Evolutionary conservation across 2,797 vertebrate genomes (phyloP).

Genomic region (Syngnathus acus): DNA sequence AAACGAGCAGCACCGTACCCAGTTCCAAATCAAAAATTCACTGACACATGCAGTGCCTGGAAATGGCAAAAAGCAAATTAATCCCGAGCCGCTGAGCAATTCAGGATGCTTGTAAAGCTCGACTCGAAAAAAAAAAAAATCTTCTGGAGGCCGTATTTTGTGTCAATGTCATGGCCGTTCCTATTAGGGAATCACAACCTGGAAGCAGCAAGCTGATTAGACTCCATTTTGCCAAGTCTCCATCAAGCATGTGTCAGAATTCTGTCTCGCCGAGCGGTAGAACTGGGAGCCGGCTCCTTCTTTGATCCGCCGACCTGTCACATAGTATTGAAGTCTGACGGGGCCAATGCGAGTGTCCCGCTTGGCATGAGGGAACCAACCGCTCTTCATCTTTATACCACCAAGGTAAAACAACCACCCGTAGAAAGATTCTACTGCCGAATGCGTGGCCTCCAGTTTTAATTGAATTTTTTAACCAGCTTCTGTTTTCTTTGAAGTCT

Average conservation of each 20-base stretch:
- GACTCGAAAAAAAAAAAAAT: neutral
- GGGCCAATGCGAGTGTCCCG: neutral
- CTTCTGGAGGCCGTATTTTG: neutral
- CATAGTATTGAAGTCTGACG: neutral
- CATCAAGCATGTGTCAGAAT: slow-evolving; percentile 1
- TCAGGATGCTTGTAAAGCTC: neutral
- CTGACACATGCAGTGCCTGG: neutral
- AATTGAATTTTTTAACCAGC: too few species aligned
- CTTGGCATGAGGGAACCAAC: neutral
- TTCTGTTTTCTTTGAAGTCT: neutral
- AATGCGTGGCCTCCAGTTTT: too few species aligned
- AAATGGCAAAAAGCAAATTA: neutral
- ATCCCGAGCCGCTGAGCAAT: neutral
- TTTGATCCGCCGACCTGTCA: neutral
- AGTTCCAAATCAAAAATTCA: neutral
- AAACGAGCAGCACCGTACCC: neutral
- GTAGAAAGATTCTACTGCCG: too few species aligned
- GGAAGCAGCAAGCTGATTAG: neutral
- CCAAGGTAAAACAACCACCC: neutral
- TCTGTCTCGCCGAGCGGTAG: neutral
- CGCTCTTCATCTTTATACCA: neutral
- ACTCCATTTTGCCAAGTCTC: neutral
- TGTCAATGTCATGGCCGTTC: neutral
- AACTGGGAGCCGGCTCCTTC: neutral
- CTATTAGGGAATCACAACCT: neutral